phyloP scores from a whole-genome alignment of 2,888 invertebrate genomes.

The Zonitis immaculata region DNA sequence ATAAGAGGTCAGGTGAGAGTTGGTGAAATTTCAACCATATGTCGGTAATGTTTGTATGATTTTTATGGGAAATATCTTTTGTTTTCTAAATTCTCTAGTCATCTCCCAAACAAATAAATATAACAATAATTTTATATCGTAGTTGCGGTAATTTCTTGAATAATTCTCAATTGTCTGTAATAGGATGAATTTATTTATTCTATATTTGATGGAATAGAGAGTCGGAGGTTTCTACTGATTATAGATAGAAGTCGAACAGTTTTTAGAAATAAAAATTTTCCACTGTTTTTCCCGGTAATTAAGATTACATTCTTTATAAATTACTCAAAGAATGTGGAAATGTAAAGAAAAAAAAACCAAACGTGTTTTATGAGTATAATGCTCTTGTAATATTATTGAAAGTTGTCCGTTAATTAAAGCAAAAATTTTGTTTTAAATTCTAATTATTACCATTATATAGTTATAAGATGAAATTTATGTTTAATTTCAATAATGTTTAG shows the following conservation, averaged over 20 bases:
- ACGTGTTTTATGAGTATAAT: background rate
- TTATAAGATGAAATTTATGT: too few species aligned
- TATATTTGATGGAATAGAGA: too few species aligned
- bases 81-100: background rate
- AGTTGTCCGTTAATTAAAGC: background rate
- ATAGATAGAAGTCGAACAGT: too few species aligned
- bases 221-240: background rate
- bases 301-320: background rate
- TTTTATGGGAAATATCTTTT: background rate
- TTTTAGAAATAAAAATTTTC: too few species aligned
- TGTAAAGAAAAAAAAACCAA: background rate
- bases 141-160: too few species aligned
- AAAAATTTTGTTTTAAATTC: background rate
- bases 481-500: too few species aligned
- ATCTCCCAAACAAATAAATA: background rate
- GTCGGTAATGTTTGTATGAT: background rate
- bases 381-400: background rate
- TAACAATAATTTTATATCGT: background rate
- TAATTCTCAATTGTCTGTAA: too few species aligned
- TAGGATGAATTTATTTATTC: too few species aligned
- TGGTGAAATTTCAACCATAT: background rate
- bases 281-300: background rate
- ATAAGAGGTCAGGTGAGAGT: background rate
- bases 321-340: background rate
- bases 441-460: too few species aligned